Base-by-base conservation (phyloP, 2,797 vertebrate species). In the Eulemur albifrons region DNA sequence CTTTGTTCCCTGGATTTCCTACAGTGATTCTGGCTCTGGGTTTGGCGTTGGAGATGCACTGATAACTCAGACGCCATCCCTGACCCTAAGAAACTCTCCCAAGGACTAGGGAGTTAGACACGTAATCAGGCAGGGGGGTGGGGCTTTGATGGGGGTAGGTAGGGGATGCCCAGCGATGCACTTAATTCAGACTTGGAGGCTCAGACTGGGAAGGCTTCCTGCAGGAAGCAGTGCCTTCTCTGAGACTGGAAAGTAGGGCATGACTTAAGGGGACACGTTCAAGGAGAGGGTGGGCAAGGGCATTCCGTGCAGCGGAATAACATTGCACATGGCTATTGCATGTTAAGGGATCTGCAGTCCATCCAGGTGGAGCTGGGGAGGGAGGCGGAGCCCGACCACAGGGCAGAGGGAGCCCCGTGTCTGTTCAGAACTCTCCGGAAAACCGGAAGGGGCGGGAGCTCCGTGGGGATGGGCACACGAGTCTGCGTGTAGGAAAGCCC, bases 401-500 rank as follows among this genome's bases (percentile, higher is more conserved):
- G 83, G 77, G n/a, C 35, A 30, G 3, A 11, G 69, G 75, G 61
- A 52, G 38, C 38, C 13, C 40, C 27, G 77, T 59, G 21, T 50
- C 43, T 43, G n/a, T 59, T 40, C 38, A 9, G 45, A 35, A 48
- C 27, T 21, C 38, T 63, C 67, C 27, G 38, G 43, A 52, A 50
- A 85, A 45, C 13, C 4, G 11, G n/a, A 45, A 23, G 81, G 52
- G 23, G 11, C 5, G 27, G 69, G 20, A 2, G 32, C 70, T 38
- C 40, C n/a, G 6, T 0, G 12, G 50, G 67, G 38, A n/a, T 13
- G 21, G 48, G 20, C 32, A 0, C 15, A 0, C 25, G 23, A 21
- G 69, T 27, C 20, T 81, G 73, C 4, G 5, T 5, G 9, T 13
- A 2, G 43, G 32, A 65, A 61, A 88, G 76, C 13, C 48, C 48